phyloP scores from a whole-genome alignment of 2,888 invertebrate genomes.

The Willowsia nigromaculata region DNA sequence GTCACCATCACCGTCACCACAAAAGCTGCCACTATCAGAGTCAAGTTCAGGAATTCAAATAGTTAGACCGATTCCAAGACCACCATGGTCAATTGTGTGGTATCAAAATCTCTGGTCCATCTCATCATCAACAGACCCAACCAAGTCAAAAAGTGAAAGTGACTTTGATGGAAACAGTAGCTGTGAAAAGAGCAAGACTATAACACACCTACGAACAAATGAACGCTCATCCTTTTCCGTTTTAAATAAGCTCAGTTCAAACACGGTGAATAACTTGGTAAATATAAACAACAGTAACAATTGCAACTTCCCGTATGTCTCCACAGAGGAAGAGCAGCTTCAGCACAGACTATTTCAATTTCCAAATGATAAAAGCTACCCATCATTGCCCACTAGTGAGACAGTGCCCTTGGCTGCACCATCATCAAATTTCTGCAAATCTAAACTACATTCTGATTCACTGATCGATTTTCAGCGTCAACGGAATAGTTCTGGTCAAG shows the following conservation, averaged over 20 bases:
- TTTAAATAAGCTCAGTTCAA: constrained; percentile 7
- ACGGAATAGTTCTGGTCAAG: not conserved
- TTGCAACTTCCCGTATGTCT: not conserved
- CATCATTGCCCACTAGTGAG: not conserved
- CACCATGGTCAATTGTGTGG: constrained; percentile 78
- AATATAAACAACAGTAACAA: not conserved
- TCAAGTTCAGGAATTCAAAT: constrained; percentile 47
- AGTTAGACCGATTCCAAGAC: constrained; percentile 77
- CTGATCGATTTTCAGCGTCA: not conserved
- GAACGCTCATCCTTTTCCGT: constrained; percentile 28
- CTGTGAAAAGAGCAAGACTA: not conserved
- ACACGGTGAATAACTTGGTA: not conserved
- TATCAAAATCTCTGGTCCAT: constrained; percentile 77
- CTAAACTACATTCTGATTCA: not conserved
- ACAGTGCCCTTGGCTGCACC: not conserved
- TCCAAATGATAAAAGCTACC: not conserved
- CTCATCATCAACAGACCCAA: not conserved
- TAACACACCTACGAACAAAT: not conserved
- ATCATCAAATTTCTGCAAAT: not conserved
- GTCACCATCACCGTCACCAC: constrained; percentile 34
- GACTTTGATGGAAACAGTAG: not conserved
- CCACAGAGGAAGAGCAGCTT: not conserved
- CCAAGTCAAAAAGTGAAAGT: not conserved
- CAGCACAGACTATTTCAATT: not conserved
- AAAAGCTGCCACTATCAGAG: not conserved